A percentile compares a stretch with the other conserved stretches of the same genome.
These are phyloP conservation scores for Antrozous pallidus DNA, from an alignment of 2,797 vertebrate genomes.

Conservation along the genomic window DNA sequence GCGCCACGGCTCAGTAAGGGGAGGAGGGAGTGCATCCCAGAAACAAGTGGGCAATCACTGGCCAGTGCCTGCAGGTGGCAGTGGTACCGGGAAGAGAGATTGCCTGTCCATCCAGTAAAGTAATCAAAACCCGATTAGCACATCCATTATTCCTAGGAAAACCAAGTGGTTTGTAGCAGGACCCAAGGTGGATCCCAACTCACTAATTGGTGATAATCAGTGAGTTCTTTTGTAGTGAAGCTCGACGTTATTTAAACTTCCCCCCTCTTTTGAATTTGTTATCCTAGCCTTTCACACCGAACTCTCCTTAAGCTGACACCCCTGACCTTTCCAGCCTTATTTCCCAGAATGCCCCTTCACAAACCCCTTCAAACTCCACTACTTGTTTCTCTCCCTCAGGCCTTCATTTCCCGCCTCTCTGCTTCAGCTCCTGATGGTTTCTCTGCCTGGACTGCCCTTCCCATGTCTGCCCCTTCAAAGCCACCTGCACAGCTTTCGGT, in stretches of 20 bases:
- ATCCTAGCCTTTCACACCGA: not conserved
- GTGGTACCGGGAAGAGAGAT: not conserved
- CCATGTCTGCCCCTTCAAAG: not conserved
- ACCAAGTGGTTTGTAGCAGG: not conserved
- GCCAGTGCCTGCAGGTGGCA: not conserved
- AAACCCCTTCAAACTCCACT: not conserved
- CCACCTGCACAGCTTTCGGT: not conserved
- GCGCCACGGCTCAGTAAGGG: not conserved
- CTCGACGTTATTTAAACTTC: not conserved
- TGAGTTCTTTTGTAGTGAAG: not conserved
- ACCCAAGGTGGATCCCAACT: too few species aligned
- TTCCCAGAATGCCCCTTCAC: not conserved
- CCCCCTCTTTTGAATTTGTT: not conserved
- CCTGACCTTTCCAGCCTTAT: not conserved
- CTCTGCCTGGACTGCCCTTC: not conserved
- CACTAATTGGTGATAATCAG: not conserved
- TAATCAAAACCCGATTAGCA: not conserved
- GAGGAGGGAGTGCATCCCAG: not conserved
- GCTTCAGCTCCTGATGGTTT: not conserved
- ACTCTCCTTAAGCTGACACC: not conserved
- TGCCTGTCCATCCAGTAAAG: not conserved
- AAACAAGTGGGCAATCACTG: not conserved
- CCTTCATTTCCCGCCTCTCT: not conserved
- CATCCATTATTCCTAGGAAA: not conserved
- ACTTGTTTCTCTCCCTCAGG: too few species aligned